Conservation (phyloP, 2,113 vertebrate species). For the Poecilia latipinna region DNA sequence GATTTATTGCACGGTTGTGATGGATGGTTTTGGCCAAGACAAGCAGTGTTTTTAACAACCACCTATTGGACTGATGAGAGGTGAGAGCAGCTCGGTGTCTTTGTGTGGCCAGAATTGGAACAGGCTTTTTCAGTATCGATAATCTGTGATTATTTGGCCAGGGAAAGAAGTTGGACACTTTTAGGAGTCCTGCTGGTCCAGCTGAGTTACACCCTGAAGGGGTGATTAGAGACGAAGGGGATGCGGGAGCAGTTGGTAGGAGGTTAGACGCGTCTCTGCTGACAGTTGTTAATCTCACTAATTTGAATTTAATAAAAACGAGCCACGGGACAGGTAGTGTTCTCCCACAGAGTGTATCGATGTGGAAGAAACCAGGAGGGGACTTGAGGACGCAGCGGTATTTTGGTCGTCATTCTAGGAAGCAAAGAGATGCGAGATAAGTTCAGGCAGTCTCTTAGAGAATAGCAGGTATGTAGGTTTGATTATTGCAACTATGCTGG, state of each 20-base stretch:
- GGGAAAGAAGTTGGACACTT: not conserved
- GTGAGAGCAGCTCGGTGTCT: too few relatives aligned
- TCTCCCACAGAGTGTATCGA: not conserved
- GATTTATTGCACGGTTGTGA: too few relatives aligned
- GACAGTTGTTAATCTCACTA: too few relatives aligned
- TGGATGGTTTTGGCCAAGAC: too few relatives aligned
- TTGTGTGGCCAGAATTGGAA: too few relatives aligned
- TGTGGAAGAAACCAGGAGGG: not conserved
- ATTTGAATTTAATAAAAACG: not conserved
- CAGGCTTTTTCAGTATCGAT: too few relatives aligned
- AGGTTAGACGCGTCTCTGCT: not conserved
- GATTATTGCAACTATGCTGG: not conserved
- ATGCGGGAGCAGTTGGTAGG: not conserved
- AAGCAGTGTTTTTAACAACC: too few relatives aligned
- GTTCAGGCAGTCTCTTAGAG: not conserved
- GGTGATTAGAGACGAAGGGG: not conserved
- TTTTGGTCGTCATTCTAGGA: not conserved
- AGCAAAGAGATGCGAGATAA: not conserved
- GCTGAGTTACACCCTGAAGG: not conserved
- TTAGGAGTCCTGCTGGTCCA: not conserved
- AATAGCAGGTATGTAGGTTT: not conserved
- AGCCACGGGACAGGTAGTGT: not conserved
- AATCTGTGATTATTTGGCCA: not conserved
- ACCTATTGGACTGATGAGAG: too few relatives aligned
- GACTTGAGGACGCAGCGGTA: not conserved